Evolutionary conservation across 2,797 vertebrate genomes (phyloP), one percentile per base, ranked within the genome.

Genomic region (Coranthus polyacanthus): DNA sequence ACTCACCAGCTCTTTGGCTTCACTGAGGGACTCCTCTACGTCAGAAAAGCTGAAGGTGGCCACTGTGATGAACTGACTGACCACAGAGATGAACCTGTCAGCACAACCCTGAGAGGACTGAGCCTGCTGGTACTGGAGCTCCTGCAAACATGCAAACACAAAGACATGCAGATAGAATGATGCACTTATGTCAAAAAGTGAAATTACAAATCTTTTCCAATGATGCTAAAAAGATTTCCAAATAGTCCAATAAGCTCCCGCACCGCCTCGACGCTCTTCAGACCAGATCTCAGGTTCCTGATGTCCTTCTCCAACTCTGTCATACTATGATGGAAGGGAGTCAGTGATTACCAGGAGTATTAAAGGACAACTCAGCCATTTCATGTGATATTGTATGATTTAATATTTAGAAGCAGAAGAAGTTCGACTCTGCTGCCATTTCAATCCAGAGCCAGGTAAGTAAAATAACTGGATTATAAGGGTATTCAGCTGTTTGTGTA

Each of bases 11-110:
- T 88, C 60, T 77, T 80, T 89, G 3, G 96, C 95, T 79, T 98
- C 96, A n/a, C 42, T 88, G 51, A 97, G 90, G 12, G 96, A 95
- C 78, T 98, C 97, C 78, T 98, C 96, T 0, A 97, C 94, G 0
- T 98, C 96, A 0, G 96, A 98, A 89, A 98, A 98, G 86, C 94
- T 96, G 92, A 98, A 96, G 72, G 96, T 96, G 47, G 97, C 96
- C 63, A 98, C 68, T 0, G 97, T 95, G 89, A 97, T 92, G 88
- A 98, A 98, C 87, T 98, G 96, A 90, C 96, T 96, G 82, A 97
- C 95, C 0, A 97, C 95, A 1, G 96, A 94, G 54, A 97, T 94
- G 79, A 98, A 98, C 87, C 94, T 97, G 78, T 98, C 96, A 0
- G 89, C 92, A 0, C 93, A 85, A 93, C 75, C 29, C 9, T 22